Percentiles rank a stretch among this genome's conserved stretches.
These are phyloP conservation scores for Cloeon dipterum DNA, from an alignment of 2,888 invertebrate genomes.

Conservation along the genomic window DNA sequence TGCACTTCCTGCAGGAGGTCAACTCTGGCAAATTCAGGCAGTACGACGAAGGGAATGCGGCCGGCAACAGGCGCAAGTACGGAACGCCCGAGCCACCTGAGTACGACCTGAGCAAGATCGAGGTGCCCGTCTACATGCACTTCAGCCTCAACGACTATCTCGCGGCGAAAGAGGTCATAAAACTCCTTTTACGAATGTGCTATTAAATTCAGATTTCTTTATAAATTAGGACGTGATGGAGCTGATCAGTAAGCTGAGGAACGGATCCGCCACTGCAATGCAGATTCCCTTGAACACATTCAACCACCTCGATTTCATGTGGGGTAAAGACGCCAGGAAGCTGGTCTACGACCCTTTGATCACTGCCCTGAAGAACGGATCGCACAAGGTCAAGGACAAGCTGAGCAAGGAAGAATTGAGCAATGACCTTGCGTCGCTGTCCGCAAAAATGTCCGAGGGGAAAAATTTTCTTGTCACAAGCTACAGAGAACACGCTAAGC, in stretches of 20 bases:
- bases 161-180: slow-evolving; percentile 30
- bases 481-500: no score
- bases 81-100: slow-evolving; percentile 31
- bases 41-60: slow-evolving; percentile 39
- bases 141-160: slow-evolving; percentile 52
- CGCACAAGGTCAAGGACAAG: not conserved
- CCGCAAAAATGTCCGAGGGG: no score
- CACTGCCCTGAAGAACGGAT: slow-evolving; percentile 18
- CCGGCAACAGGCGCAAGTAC: slow-evolving; percentile 32
- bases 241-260: slow-evolving; percentile 27
- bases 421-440: no score
- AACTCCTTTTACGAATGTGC: slow-evolving; percentile 6
- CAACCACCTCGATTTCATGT: slow-evolving; percentile 51
- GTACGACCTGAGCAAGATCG: slow-evolving; percentile 35
- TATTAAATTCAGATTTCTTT: not conserved
- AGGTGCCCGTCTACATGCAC: slow-evolving; percentile 38
- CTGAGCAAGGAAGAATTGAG: not conserved
- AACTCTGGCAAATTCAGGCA: slow-evolving; percentile 31
- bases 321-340: slow-evolving; percentile 32
- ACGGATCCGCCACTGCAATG: slow-evolving; percentile 26
- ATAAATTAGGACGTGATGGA: slow-evolving; percentile 27
- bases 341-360: slow-evolving; percentile 31
- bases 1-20: slow-evolving; percentile 26
- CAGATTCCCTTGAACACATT: slow-evolving; percentile 35
- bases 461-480: no score